A percentile compares a stretch with the other conserved stretches of the same genome.
phyloP scores from a whole-genome alignment of 2,888 invertebrate genomes.

The Leptothorax acervorum region DNA sequence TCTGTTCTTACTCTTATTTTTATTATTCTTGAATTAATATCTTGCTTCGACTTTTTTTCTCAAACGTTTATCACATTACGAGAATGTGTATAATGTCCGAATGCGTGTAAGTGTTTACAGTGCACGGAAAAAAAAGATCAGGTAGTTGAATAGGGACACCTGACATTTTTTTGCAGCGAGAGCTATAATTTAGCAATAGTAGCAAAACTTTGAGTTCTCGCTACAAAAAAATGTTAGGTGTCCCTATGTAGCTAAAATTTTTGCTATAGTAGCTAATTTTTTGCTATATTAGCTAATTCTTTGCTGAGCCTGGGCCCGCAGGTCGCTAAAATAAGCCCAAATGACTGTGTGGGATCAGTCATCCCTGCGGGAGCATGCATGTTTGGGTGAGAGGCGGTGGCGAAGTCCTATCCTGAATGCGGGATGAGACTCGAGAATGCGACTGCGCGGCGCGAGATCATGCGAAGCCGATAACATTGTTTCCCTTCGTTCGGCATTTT shows the following conservation, averaged over 20 bases:
- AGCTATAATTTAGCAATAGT: no score
- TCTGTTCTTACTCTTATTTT: neutral
- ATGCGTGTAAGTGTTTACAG: no score
- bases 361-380: slow-evolving; percentile 46
- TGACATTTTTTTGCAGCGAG: no score
- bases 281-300: no score
- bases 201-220: no score
- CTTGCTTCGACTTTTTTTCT: neutral
- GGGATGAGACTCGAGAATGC: slow-evolving; percentile 1
- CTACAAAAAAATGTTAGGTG: no score
- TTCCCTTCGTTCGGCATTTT: slow-evolving; percentile 78
- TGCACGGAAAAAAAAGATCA: no score
- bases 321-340: neutral
- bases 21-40: neutral
- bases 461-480: slow-evolving; percentile 80
- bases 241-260: no score
- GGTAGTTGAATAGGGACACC: no score
- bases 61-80: neutral
- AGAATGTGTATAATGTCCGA: neutral
- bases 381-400: slow-evolving; percentile 76
- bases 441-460: slow-evolving; percentile 72
- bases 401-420: slow-evolving; percentile 23
- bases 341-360: neutral
- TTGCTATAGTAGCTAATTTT: no score
- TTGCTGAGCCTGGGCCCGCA: no score